phyloP scores from a whole-genome alignment of 2,888 invertebrate genomes.

The Drosophila atripex region DNA sequence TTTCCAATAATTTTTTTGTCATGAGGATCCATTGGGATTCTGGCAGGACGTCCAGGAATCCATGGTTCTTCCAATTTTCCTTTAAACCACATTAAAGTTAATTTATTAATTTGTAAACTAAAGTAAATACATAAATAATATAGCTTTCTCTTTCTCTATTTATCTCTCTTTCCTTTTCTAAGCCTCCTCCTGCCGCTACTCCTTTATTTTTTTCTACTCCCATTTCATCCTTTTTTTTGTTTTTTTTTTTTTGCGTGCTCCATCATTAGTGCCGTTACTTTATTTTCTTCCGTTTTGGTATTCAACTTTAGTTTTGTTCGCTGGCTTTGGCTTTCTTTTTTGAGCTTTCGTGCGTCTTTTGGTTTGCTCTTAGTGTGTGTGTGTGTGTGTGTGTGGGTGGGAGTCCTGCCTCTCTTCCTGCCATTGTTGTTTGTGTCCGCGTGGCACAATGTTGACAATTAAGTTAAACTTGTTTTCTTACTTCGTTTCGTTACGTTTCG shows the following conservation, averaged over 20 bases:
- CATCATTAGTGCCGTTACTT: slow-evolving; percentile 75
- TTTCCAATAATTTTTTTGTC: too few relatives aligned
- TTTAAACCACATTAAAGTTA: too few relatives aligned
- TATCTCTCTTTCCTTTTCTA: background rate
- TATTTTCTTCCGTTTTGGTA: slow-evolving; percentile 65
- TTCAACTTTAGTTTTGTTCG: slow-evolving; percentile 25
- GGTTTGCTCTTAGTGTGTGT: slow-evolving; percentile 10
- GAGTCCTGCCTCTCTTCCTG: background rate
- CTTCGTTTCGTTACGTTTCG: slow-evolving; percentile 69
- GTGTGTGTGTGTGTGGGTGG: slow-evolving; percentile 37
- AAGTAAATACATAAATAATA: background rate
- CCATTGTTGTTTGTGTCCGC: slow-evolving; percentile 40
- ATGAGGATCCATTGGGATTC: too few relatives aligned
- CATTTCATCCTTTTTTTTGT: background rate
- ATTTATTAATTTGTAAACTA: background rate
- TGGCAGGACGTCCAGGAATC: too few relatives aligned
- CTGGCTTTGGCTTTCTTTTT: slow-evolving; percentile 2
- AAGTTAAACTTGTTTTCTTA: slow-evolving; percentile 78
- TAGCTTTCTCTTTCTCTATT: background rate
- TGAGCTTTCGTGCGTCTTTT: slow-evolving; percentile 51
- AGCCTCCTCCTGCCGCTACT: background rate
- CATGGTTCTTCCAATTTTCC: too few relatives aligned
- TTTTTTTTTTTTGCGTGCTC: slow-evolving; percentile 48
- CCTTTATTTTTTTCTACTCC: background rate
- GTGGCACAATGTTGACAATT: slow-evolving; percentile 73